Evolutionary conservation across 2,113 vertebrate species (phyloP), one percentile per base, ranked within the genome.

Genomic region (Podilymbus podiceps): DNA sequence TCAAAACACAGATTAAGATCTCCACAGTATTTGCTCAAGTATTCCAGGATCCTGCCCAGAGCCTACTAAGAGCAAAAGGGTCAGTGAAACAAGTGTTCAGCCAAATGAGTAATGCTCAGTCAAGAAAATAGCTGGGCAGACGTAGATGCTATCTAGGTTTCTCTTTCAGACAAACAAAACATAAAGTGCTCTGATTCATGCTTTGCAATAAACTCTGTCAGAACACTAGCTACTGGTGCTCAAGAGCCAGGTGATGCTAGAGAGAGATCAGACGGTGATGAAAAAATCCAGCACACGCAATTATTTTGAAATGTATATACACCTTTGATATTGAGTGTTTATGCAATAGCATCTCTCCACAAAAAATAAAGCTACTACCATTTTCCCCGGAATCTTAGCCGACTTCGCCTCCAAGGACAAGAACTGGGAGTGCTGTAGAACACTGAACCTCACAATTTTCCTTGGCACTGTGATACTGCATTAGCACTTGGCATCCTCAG

Each of bases 1-100:
- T 83, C 74, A 85, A 97, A 93, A 93, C 40, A 88, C 30, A 72
- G 56, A 85, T 82, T 53, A 89, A 73, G 18, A 85, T 88, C 74
- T 95, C 44, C 14, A 64, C 42, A 73, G 56, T 76, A 88, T 82
- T 89, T 93, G 58, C 62, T 79, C 82, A 91, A 11, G 49, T 62
- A 91, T 90, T 91, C 74, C 81, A 85, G 53, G 67, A 73, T 80
- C 53, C 75, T 88, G 72, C 30, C 59, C 44, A 66, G 59, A 85
- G 42, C 53, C 67, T 69, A 52, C 58, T 46, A 53, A 22, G 30
- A 94, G 76, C 72, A 87, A 66, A 59, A 74, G 7, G 62, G 83
- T 76, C 75, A 88, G 82, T 24, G 52, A 94, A 83, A 30, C 71
- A 79, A 76, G 67, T 44, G 47, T 88, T 92, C 72, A 88, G 75